Conservation (phyloP, 2,113 vertebrate species). For the Campylorhamphus procurvoides region DNA sequence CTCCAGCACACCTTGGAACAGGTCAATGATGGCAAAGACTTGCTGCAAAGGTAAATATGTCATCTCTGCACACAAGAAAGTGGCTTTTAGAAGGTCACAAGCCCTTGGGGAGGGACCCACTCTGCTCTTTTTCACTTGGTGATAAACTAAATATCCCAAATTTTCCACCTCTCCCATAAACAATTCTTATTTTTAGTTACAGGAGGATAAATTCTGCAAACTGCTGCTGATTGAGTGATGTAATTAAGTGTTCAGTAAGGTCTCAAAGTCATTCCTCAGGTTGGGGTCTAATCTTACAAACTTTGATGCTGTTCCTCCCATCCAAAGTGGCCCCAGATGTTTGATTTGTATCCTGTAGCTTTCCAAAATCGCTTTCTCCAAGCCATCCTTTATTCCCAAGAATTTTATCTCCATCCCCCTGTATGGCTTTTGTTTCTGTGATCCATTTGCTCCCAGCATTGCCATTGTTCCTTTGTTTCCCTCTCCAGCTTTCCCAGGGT, state of each 20-base stretch:
- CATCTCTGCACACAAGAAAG: background rate
- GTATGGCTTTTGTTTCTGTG: background rate
- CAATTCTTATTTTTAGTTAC: background rate
- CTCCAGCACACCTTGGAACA: constrained; percentile 83
- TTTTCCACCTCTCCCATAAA: background rate
- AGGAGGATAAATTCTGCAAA: background rate
- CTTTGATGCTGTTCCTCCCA: background rate
- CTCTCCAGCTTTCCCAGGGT: background rate
- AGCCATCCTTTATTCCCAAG: background rate
- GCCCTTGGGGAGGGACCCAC: background rate
- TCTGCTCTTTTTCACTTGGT: background rate
- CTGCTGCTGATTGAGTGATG: background rate
- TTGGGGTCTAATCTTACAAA: background rate
- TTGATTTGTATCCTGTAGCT: background rate
- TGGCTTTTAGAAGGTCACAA: background rate
- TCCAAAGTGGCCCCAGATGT: rapidly evolving
- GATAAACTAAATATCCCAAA: background rate
- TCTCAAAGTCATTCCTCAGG: background rate
- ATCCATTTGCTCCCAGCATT: background rate
- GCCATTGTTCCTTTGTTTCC: background rate
- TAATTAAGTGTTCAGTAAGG: background rate
- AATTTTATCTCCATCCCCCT: background rate
- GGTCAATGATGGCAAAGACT: constrained; percentile 80
- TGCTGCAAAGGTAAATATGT: constrained; percentile 84
- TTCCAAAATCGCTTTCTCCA: background rate